Evolutionary conservation across 2,888 invertebrate genomes (phyloP), one percentile per base, ranked within the genome.

Genomic region (Alsophila aescularia): DNA sequence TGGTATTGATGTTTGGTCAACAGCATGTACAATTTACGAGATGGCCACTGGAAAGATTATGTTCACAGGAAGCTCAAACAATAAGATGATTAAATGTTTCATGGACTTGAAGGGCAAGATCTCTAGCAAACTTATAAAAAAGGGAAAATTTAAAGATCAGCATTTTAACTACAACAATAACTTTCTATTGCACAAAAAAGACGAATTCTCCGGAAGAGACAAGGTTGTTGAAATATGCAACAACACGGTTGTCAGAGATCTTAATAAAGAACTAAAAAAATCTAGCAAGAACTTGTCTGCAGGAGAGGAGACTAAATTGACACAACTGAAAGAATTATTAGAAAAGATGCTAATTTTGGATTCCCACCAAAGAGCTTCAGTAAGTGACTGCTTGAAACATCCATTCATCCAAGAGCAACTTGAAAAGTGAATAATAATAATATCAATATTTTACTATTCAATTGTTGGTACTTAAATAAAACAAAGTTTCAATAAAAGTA

Each of bases 21-120:
- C 98, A 12, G 99, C 98, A n/a, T 98, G 98, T 79, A 99, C 99
- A 29, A 96, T 99, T 68, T 99, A 96, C 85, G 99, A 99, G 91
- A 84, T 99, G 72, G 99, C 99, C 81, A 99, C 99, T 2, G 99
- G 99, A 21, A 97, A 96, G 89, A 99, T 99, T 66, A 93, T 99
- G 91, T 99, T 99, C 81, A 96, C 98, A 50, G 99, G 99, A 49
- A 97, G 97, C 84, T 97, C 98, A 4, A 99, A 99, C 90, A 99
- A 99, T 86, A 97, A 96, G 92, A 99, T 99, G 99, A 92, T 99
- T 57, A 99, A 99, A 88, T 96, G 96, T 88, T 98, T 98, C 85
- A 99, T 99, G 98, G 99, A 99, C 77, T 91, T 99, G 35, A 99
- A 99, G 85, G 99, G 99, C 48, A 98, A 98, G 92, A 96, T 99